phyloP scores from a whole-genome alignment of 2,888 invertebrate species.

The Belgica antarctica region DNA sequence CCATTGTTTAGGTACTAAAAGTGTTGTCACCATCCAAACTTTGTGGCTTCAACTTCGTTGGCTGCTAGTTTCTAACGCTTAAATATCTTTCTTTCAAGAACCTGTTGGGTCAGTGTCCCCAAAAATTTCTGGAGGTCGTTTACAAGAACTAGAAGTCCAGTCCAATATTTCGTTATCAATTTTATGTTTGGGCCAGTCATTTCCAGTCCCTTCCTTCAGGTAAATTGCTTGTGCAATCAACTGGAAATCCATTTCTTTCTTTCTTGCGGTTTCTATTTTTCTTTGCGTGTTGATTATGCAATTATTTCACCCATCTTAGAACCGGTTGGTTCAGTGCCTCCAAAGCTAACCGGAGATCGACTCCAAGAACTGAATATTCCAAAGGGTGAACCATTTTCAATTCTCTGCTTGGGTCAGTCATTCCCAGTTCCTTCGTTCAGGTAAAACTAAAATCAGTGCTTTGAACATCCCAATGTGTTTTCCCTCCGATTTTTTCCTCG shows the following conservation, averaged over 20 bases:
- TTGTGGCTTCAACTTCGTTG: constrained; percentile 45
- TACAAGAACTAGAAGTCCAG: constrained; percentile 58
- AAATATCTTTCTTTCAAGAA: neutral
- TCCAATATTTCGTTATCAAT: constrained; percentile 59
- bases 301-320: constrained; percentile 53
- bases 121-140: constrained; percentile 61
- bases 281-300: too few species aligned
- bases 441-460: constrained; percentile 57
- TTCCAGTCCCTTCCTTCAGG: constrained; percentile 62
- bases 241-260: neutral
- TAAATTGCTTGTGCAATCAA: constrained; percentile 47
- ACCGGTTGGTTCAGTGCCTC: constrained; percentile 58
- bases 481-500: neutral
- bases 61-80: constrained; percentile 27
- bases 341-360: constrained; percentile 57
- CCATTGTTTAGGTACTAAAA: neutral
- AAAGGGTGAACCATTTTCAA: constrained; percentile 49
- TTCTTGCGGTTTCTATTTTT: neutral
- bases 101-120: constrained; percentile 68
- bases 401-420: constrained; percentile 61
- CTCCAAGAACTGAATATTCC: constrained; percentile 57
- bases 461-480: neutral
- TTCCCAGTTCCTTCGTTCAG: constrained; percentile 68
- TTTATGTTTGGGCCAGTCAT: constrained; percentile 72
- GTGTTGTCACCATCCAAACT: constrained; percentile 40